Conservation (phyloP, 2,113 vertebrate genomes). For the Odontophorus gujanensis region DNA sequence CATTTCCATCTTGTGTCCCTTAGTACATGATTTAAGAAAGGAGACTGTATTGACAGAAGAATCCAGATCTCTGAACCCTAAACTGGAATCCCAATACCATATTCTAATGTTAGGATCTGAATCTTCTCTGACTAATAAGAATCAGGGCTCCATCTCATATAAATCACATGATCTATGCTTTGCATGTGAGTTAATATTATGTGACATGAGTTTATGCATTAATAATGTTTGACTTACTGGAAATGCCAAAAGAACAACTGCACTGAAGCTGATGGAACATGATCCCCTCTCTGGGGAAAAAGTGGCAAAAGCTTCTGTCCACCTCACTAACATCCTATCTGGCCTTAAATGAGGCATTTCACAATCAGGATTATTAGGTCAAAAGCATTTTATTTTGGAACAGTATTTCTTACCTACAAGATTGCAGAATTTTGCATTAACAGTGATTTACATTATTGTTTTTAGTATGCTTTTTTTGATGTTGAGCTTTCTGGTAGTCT, state of each 20-base stretch:
- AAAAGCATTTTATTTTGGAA: neutral
- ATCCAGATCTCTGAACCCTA: neutral
- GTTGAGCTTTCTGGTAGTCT: neutral
- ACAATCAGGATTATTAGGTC: neutral
- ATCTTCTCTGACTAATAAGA: neutral
- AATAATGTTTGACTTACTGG: neutral
- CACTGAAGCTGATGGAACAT: accelerated
- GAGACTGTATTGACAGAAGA: neutral
- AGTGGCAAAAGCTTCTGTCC: neutral
- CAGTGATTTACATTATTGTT: neutral
- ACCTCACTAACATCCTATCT: neutral
- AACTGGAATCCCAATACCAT: neutral
- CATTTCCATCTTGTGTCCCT: neutral
- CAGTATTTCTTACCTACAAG: neutral
- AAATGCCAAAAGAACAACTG: neutral
- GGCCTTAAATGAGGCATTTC: neutral
- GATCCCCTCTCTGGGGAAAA: neutral
- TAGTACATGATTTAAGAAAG: neutral
- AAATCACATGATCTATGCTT: neutral
- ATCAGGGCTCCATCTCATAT: neutral
- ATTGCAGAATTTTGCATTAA: neutral
- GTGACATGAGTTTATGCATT: neutral
- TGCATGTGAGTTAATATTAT: neutral
- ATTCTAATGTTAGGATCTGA: neutral
- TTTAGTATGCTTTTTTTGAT: neutral